Conservation (phyloP, 1,140 invertebrate genomes). For the Bombus ignitus region DNA sequence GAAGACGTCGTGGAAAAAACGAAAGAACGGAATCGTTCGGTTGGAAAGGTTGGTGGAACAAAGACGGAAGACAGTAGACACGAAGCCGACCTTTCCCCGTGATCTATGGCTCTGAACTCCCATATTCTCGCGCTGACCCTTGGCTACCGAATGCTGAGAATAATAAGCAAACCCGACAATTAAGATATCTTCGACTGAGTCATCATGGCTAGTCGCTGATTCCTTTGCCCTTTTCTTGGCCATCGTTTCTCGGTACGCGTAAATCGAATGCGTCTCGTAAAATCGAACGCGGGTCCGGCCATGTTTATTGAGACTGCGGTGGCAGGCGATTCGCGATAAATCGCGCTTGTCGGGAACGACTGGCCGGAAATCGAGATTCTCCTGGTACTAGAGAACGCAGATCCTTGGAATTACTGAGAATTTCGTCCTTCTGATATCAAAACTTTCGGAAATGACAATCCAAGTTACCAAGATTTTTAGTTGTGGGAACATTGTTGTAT, state of each 20-base stretch:
- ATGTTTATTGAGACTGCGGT: conserved; percentile 79
- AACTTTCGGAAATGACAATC: too few relatives aligned
- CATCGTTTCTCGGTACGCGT: conserved; percentile 36
- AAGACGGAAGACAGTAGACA: conserved; percentile 15
- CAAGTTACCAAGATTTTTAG: too few relatives aligned
- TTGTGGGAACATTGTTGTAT: too few relatives aligned
- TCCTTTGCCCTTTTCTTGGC: conserved; percentile 1
- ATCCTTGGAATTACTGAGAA: background rate
- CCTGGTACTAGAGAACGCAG: too few relatives aligned
- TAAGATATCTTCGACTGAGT: conserved; percentile 73
- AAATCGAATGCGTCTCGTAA: conserved; percentile 64
- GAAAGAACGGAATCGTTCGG: background rate
- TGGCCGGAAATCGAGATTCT: background rate
- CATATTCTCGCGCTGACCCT: conserved; percentile 58
- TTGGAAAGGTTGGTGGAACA: background rate
- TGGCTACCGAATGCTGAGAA: conserved; percentile 63
- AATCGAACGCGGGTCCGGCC: conserved; percentile 64
- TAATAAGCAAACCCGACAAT: conserved; percentile 76
- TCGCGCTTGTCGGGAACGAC: conserved; percentile 57
- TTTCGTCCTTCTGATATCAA: background rate
- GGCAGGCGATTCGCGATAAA: conserved; percentile 71
- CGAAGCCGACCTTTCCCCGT: conserved; percentile 52
- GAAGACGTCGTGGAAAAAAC: conserved; percentile 1
- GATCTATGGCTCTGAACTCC: conserved; percentile 69
- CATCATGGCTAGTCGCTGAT: background rate